Conservation (phyloP, 2,797 vertebrate genomes). For the Rachycentron canadum region DNA sequence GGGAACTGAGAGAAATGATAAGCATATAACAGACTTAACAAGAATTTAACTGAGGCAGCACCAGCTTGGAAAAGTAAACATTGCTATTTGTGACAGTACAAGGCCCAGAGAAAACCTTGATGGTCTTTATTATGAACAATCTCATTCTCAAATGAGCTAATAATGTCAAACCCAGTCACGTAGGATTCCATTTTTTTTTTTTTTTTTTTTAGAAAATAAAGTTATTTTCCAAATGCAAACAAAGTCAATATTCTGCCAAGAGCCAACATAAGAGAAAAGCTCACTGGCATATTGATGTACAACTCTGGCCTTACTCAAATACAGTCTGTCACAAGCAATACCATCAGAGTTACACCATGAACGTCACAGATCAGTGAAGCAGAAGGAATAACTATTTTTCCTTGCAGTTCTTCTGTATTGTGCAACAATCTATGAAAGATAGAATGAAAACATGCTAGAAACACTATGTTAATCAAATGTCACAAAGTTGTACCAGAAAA, state of each 20-base stretch:
- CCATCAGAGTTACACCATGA: slow-evolving; percentile 54
- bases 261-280: slow-evolving; percentile 36
- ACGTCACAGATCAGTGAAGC: slow-evolving; percentile 48
- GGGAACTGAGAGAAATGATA: slow-evolving; percentile 36
- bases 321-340: slow-evolving; percentile 69
- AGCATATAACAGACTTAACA: slow-evolving; percentile 53
- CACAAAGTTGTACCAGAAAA: slow-evolving; percentile 35
- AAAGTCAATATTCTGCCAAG: slow-evolving; percentile 39
- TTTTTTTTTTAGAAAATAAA: slow-evolving; percentile 7
- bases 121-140: slow-evolving; percentile 29
- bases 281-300: slow-evolving; percentile 56
- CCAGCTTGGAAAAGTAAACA: slow-evolving; percentile 40
- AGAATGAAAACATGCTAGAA: slow-evolving; percentile 17
- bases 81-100: slow-evolving; percentile 36
- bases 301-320: slow-evolving; percentile 64
- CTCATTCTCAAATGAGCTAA: slow-evolving; percentile 31
- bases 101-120: slow-evolving; percentile 49
- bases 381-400: slow-evolving; percentile 43
- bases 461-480: slow-evolving; percentile 37
- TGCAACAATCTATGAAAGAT: slow-evolving; percentile 29
- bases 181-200: background rate
- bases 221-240: slow-evolving; percentile 28
- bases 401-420: slow-evolving; percentile 14
- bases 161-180: slow-evolving; percentile 8
- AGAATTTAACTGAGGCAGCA: slow-evolving; percentile 33